Conservation (phyloP, 2,113 vertebrate species). For the Perca schrenkii region DNA sequence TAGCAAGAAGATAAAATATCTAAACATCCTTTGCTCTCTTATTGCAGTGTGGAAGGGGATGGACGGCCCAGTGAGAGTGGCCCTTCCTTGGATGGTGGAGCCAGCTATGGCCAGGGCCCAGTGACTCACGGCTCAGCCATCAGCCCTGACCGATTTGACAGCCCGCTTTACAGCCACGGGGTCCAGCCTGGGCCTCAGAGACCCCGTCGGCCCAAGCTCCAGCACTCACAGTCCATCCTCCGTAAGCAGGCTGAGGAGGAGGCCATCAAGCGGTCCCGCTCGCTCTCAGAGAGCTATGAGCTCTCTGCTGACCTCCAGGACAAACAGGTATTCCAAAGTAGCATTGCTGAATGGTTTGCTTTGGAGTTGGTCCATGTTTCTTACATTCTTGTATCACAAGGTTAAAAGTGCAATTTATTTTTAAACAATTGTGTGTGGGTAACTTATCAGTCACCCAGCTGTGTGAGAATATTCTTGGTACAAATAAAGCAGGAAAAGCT, state of each 20-base stretch:
- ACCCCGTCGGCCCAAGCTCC: constrained; percentile 92
- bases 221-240: constrained; percentile 96
- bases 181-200: constrained; percentile 90
- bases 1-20: background rate
- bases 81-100: constrained; percentile 90
- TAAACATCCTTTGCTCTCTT: constrained; percentile 28
- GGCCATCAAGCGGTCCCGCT: constrained; percentile 96
- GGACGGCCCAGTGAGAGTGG: constrained; percentile 90
- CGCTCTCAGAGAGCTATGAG: constrained; percentile 98
- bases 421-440: background rate
- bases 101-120: constrained; percentile 88
- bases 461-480: constrained; percentile 1
- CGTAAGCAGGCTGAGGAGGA: constrained; percentile 98
- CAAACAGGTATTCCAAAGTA: constrained; percentile 91
- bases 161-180: constrained; percentile 86
- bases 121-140: constrained; percentile 90
- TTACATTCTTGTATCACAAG: background rate
- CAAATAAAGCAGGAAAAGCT: background rate
- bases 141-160: constrained; percentile 93
- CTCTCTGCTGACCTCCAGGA: constrained; percentile 98
- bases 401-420: background rate
- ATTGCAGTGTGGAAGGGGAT: constrained; percentile 94
- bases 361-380: background rate
- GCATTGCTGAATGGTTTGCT: background rate
- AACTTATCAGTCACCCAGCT: background rate